A percentile compares a stretch with the other conserved stretches of the same genome.
Evolutionary conservation across 2,113 vertebrate genomes (phyloP).

Genomic region (Alethe diademata): DNA sequence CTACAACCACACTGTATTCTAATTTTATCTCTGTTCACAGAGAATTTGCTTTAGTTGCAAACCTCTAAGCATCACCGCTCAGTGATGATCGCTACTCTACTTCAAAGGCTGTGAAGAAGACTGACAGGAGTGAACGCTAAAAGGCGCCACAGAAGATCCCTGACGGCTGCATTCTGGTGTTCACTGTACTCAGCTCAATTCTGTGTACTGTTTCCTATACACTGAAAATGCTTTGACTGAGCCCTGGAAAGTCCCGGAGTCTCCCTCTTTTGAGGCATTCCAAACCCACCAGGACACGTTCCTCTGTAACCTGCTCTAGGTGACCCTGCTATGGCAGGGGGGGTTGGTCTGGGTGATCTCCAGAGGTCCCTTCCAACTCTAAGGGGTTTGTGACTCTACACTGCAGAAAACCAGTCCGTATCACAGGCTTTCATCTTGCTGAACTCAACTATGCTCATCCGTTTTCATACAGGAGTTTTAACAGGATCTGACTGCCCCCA

Average conservation of each 20-base stretch:
- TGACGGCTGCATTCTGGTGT: no score
- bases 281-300: accelerated
- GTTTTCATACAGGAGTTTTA: accelerated
- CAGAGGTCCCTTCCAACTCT: neutral
- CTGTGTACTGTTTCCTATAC: accelerated
- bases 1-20: neutral
- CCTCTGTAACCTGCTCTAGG: neutral
- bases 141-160: accelerated
- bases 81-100: neutral
- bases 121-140: accelerated
- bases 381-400: neutral
- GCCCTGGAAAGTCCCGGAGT: neutral
- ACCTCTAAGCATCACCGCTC: neutral
- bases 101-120: neutral
- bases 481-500: accelerated
- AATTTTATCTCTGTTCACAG: accelerated
- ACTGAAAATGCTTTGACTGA: neutral
- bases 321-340: neutral
- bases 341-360: neutral
- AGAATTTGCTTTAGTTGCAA: neutral
- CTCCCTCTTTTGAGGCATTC: neutral
- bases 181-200: accelerated
- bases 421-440: no score
- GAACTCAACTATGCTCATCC: accelerated
- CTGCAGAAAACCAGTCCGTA: accelerated